These are phyloP conservation scores for Drosophila neutralis DNA, from an alignment of 2,888 invertebrate genomes.

Conservation along the genomic window DNA sequence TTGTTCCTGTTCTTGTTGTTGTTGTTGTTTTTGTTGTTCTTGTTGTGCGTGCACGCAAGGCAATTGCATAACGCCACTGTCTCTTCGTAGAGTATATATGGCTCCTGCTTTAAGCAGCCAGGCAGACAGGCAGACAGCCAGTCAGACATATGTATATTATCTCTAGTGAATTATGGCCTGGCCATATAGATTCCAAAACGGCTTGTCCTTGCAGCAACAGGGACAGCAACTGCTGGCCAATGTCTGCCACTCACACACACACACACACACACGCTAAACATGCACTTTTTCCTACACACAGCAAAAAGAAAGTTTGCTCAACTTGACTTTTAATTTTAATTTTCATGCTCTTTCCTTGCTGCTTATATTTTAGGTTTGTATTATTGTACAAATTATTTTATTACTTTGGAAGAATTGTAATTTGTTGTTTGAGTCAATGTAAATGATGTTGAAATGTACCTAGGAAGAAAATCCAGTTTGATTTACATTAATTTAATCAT, in stretches of 20 bases:
- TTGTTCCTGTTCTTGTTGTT: slow-evolving; percentile 10
- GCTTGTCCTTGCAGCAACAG: slow-evolving; percentile 65
- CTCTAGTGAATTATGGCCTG: slow-evolving; percentile 80
- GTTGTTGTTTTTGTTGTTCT: slow-evolving; percentile 16
- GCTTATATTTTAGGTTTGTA: neutral
- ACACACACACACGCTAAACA: slow-evolving; percentile 35
- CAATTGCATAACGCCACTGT: slow-evolving; percentile 48
- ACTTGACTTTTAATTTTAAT: neutral
- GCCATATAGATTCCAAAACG: slow-evolving; percentile 76
- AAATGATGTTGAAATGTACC: neutral
- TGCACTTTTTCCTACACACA: slow-evolving; percentile 18
- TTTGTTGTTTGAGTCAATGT: neutral
- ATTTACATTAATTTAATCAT: neutral
- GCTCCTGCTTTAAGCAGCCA: slow-evolving; percentile 17
- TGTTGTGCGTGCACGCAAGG: slow-evolving; percentile 47
- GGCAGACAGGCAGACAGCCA: slow-evolving; percentile 2
- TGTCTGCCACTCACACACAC: slow-evolving; percentile 43
- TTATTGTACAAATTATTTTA: neutral
- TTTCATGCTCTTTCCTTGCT: neutral
- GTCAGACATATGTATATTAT: slow-evolving; percentile 78
- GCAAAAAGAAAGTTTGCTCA: neutral
- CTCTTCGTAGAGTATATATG: slow-evolving; percentile 16
- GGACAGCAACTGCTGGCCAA: slow-evolving; percentile 39
- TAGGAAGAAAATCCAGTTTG: neutral
- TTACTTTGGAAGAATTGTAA: neutral